Evolutionary conservation across 2,113 vertebrate species (phyloP), one percentile per base, ranked within the genome.

Genomic region (Silurus glanis): DNA sequence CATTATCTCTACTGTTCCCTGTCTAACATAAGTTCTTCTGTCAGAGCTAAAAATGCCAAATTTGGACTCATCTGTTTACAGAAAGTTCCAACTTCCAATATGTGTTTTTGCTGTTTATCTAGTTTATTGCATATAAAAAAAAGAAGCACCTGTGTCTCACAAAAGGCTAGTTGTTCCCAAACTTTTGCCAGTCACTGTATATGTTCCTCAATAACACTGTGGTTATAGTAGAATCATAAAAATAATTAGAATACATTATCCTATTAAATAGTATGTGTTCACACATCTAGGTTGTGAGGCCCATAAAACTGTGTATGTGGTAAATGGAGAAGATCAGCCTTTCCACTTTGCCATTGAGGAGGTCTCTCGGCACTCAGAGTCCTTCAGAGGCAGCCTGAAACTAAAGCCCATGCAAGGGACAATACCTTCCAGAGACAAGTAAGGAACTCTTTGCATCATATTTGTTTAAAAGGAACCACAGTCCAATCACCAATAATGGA

Each of bases 341-440:
- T 94, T 96, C 85, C 69, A 62, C 17, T 98, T 98, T 88, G 91
- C 94, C 58, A 92, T 97, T 83, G 88, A 93, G 80, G 91, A 95
- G 55, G 84, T 87, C 21, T 97, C 97, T 5, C 92, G 96, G 6
- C 92, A 94, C 71, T 94, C 94, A 0, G 95, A 97, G 55, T 94
- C 95, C 3, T 94, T 94, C 80, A 89, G 81, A 6, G 91, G 94
- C 28, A 92, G 51, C 0, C 82, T 97, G 83, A 37, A 82, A 3
- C 2, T 98, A 23, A 88, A 93, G 90, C 97, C 97, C 45, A 92
- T 95, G 94, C 86, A 92, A 88, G 97, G 96, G n/a, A 95, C 90
- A 1, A 81, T 98, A 16, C 85, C 92, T 10, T 90, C 96, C 17
- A 92, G 88, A 87, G 93, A 95, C 87, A 97, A 96, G 97, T 98